These are phyloP conservation scores for Hylaeus volcanicus DNA, from an alignment of 1,140 invertebrate genomes.

Conservation along the genomic window DNA sequence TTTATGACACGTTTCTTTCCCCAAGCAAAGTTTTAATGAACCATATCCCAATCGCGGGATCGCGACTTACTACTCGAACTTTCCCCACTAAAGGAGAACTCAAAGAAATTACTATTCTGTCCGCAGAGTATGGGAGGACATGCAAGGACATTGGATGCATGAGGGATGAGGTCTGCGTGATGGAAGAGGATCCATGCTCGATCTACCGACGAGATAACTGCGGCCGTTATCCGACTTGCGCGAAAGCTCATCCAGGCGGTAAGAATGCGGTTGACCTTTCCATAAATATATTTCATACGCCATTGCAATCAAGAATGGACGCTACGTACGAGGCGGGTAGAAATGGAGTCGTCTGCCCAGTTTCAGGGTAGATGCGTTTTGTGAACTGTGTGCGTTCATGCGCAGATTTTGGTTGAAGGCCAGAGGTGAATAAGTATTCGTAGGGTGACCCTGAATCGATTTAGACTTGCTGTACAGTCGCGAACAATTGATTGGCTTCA, in stretches of 20 bases:
- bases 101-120: conserved; percentile 47
- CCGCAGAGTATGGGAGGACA: conserved; percentile 87
- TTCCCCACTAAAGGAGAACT: conserved; percentile 29
- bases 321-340: background rate
- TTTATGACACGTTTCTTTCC: conserved; percentile 17
- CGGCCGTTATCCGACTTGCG: conserved; percentile 85
- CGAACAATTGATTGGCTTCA: too few species aligned
- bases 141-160: conserved; percentile 89
- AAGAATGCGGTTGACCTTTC: conserved; percentile 37
- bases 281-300: conserved; percentile 18
- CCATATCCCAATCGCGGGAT: conserved; percentile 28
- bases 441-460: too few species aligned
- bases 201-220: conserved; percentile 81
- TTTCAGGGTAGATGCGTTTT: background rate
- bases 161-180: conserved; percentile 86
- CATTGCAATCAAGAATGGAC: background rate
- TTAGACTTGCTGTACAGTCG: too few species aligned
- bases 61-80: conserved; percentile 14
- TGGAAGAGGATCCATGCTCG: conserved; percentile 86
- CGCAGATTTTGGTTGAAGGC: too few species aligned
- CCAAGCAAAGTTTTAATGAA: conserved; percentile 33
- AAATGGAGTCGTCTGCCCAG: background rate
- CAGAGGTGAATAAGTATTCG: too few species aligned
- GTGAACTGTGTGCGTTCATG: too few species aligned
- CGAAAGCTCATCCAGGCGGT: conserved; percentile 75